Evolutionary conservation across 2,888 invertebrate species (phyloP).

Genomic region (Chrysina gloriosa): DNA sequence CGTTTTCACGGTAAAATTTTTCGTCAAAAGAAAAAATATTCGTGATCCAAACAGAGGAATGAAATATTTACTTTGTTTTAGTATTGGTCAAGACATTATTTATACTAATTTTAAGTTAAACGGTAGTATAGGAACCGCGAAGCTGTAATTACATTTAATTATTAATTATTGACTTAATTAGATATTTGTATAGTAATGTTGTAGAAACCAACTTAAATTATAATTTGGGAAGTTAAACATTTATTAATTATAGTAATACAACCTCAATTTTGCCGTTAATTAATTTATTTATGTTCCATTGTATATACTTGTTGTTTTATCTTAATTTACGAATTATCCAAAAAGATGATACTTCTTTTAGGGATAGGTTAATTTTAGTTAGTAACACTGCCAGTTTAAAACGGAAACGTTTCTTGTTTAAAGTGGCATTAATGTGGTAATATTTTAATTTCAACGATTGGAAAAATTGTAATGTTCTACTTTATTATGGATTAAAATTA

Average conservation of each 20-base stretch:
- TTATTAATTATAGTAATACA: not conserved
- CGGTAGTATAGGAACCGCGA: not conserved
- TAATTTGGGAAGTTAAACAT: no score
- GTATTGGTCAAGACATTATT: not conserved
- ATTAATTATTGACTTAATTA: no score
- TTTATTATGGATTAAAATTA: no score
- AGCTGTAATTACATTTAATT: not conserved
- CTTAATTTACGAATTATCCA: slow-evolving; percentile 13
- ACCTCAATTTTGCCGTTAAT: not conserved
- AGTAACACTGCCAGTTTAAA: slow-evolving; percentile 34
- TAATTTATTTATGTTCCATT: slow-evolving; percentile 19
- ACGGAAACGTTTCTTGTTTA: slow-evolving; percentile 22
- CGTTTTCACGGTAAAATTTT: no score
- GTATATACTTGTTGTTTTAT: slow-evolving; percentile 20
- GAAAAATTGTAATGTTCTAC: slow-evolving; percentile 1
- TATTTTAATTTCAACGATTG: not conserved
- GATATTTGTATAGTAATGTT: no score
- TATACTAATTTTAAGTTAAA: not conserved
- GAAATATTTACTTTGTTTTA: not conserved
- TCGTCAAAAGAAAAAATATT: not conserved
- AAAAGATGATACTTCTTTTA: slow-evolving; percentile 34
- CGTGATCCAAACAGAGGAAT: not conserved
- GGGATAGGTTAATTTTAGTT: slow-evolving; percentile 26
- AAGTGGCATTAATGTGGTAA: slow-evolving; percentile 10
- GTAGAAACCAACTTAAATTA: no score